phyloP scores from a whole-genome alignment of 2,113 vertebrate genomes.

The rabbit (Oryctolagus cuniculus) region DNA sequence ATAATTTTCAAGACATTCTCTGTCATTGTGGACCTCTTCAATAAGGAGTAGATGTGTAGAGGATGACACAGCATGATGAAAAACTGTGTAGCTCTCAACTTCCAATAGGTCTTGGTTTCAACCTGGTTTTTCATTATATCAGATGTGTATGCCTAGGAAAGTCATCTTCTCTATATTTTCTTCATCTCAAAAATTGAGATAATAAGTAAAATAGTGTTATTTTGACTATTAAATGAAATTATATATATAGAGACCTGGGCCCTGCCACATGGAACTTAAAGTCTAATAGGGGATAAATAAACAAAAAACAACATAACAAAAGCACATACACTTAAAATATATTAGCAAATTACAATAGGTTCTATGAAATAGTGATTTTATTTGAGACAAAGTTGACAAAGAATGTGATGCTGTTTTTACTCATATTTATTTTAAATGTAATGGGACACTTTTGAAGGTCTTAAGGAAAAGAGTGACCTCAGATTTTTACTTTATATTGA shows the following conservation, averaged over 20 bases:
- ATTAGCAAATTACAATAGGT: background rate
- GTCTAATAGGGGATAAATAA: background rate
- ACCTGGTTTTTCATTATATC: conserved; percentile 3
- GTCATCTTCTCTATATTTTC: background rate
- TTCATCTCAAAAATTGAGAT: background rate
- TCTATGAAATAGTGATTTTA: background rate
- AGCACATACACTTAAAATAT: background rate
- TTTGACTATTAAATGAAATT: conserved; percentile 35
- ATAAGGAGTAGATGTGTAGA: background rate
- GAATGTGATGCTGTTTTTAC: background rate
- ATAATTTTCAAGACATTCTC: background rate
- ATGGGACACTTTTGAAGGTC: background rate
- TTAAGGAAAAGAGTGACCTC: background rate
- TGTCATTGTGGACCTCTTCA: background rate
- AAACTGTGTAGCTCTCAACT: background rate
- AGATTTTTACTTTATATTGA: background rate
- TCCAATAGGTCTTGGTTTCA: background rate
- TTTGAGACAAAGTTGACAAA: conserved; percentile 35
- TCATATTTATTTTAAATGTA: conserved; percentile 30
- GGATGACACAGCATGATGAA: background rate
- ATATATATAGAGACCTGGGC: background rate
- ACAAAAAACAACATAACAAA: background rate
- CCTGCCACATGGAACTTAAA: background rate
- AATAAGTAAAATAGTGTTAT: background rate
- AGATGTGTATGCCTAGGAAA: background rate